Conservation (phyloP, 2,888 invertebrate genomes). For the Heteromyza rotundicornis region DNA sequence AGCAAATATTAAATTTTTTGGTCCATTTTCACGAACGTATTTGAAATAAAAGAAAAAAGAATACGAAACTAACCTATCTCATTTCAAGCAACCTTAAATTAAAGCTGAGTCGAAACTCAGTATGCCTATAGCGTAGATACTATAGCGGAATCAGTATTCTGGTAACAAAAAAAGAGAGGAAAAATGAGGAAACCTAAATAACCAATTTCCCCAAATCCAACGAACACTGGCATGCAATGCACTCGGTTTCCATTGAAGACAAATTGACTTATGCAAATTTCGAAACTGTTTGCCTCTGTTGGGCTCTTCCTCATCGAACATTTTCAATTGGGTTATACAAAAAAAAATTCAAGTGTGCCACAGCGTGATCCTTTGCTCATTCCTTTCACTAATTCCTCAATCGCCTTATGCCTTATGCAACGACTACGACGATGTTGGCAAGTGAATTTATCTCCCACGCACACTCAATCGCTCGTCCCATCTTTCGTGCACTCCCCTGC, state of each 20-base stretch:
- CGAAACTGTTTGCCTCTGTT: not conserved
- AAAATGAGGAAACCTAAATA: too few species aligned
- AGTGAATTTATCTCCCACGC: constrained; percentile 19
- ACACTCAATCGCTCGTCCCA: not conserved
- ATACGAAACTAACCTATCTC: too few species aligned
- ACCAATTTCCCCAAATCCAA: not conserved
- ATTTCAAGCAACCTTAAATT: too few species aligned
- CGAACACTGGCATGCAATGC: not conserved
- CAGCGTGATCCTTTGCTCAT: not conserved
- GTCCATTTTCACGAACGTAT: too few species aligned
- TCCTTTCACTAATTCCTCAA: not conserved
- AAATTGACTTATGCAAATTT: constrained; percentile 41
- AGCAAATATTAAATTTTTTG: too few species aligned
- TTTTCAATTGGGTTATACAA: not conserved
- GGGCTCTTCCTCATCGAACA: not conserved
- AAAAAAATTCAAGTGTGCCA: constrained; percentile 1
- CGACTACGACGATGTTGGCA: too few species aligned
- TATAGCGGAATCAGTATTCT: too few species aligned
- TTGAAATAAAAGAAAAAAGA: too few species aligned
- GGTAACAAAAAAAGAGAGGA: too few species aligned
- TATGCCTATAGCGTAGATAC: too few species aligned
- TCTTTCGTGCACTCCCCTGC: not conserved
- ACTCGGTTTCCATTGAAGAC: constrained; percentile 7
- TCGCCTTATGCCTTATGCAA: not conserved
- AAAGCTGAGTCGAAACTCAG: too few species aligned